Evolutionary conservation across 2,888 invertebrate species (phyloP).

Genomic region (Malthinus flaveolus): DNA sequence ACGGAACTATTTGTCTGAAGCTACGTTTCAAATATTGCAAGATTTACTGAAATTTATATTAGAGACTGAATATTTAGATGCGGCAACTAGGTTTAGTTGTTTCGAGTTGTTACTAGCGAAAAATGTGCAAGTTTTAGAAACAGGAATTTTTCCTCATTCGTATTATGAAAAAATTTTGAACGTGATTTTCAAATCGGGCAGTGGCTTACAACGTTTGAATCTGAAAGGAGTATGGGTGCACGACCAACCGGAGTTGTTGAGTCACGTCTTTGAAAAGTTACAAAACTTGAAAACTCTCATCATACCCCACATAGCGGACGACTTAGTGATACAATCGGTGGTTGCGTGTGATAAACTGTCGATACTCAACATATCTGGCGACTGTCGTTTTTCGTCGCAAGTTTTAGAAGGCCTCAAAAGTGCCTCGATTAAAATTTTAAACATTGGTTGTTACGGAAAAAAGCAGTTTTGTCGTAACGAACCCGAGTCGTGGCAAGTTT

Average conservation of each 20-base stretch:
- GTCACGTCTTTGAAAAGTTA: constrained; percentile 62
- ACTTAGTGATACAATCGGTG: constrained; percentile 65
- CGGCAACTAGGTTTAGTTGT: constrained; percentile 67
- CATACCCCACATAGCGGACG: constrained; percentile 73
- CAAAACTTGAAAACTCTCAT: constrained; percentile 63
- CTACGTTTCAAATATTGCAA: constrained; percentile 70
- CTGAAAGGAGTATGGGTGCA: constrained; percentile 75
- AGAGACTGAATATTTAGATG: constrained; percentile 67
- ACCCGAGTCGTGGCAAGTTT: constrained; percentile 54
- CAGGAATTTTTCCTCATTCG: constrained; percentile 72
- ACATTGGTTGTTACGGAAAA: constrained; percentile 72
- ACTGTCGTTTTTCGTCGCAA: constrained; percentile 68
- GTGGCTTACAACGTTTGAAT: constrained; percentile 64
- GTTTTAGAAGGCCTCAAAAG: constrained; percentile 64
- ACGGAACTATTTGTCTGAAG: constrained; percentile 47
- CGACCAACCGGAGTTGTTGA: constrained; percentile 67
- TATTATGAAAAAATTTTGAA: constrained; percentile 71
- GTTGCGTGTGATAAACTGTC: constrained; percentile 61
- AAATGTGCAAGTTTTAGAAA: constrained; percentile 67
- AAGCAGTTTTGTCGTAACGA: constrained; percentile 63
- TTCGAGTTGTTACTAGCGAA: constrained; percentile 67
- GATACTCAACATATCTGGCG: constrained; percentile 70
- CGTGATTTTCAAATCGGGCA: constrained; percentile 66
- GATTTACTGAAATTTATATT: constrained; percentile 68
- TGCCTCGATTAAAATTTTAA: constrained; percentile 63